These are phyloP conservation scores for Lophura nycthemera DNA, from an alignment of 2,113 vertebrate species.

Conservation along the genomic window DNA sequence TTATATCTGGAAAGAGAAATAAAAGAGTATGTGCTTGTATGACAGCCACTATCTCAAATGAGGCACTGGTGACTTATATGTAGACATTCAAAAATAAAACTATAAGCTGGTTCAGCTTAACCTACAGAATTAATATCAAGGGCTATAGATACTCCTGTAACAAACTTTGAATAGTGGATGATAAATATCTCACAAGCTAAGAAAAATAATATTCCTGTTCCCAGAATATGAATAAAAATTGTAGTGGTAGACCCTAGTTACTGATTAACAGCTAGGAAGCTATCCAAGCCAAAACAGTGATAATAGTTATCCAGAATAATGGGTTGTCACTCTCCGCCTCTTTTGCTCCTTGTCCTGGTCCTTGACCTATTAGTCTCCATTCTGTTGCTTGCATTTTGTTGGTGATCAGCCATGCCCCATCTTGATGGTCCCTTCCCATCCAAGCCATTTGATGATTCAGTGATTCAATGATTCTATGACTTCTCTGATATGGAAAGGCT, in stretches of 20 bases:
- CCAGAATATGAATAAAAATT: not conserved
- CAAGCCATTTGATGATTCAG: no score
- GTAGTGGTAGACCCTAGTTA: not conserved
- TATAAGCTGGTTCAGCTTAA: not conserved
- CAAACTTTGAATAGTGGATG: not conserved
- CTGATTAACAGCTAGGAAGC: not conserved
- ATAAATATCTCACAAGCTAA: not conserved
- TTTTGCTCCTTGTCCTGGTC: not conserved
- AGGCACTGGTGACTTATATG: not conserved
- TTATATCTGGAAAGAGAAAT: not conserved
- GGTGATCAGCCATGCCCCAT: not conserved
- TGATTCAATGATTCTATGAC: no score
- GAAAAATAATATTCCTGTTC: not conserved
- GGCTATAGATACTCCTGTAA: not conserved
- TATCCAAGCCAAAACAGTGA: not conserved
- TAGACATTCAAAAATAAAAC: not conserved
- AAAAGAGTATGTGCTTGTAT: not conserved
- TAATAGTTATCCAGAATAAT: accelerated
- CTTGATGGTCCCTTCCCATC: no score
- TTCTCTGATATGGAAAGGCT: not conserved
- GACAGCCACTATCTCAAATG: not conserved
- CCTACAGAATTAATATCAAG: not conserved
- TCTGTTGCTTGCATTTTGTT: not conserved
- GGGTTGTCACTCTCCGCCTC: not conserved
- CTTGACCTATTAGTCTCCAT: not conserved